These are phyloP conservation scores for Caradrina kadenii DNA, from an alignment of 2,888 invertebrate genomes.

Conservation along the genomic window DNA sequence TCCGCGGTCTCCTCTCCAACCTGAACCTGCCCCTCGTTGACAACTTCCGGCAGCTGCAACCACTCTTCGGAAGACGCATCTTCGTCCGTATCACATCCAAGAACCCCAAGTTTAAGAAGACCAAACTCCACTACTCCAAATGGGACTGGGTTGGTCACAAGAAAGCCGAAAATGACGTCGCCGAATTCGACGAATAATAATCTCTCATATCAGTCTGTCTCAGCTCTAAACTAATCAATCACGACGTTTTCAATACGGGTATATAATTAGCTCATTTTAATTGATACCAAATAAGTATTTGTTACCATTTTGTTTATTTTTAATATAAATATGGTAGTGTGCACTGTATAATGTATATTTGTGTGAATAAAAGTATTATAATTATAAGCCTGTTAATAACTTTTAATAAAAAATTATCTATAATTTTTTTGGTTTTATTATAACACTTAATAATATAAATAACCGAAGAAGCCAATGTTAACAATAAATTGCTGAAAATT, in stretches of 20 bases:
- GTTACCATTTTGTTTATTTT: conserved; percentile 60
- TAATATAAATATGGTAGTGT: conserved; percentile 73
- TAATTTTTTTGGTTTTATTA: conserved; percentile 38
- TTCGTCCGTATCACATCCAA: conserved; percentile 92
- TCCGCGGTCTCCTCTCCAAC: conserved; percentile 92
- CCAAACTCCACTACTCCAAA: conserved; percentile 91
- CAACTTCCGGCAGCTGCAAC: conserved; percentile 93
- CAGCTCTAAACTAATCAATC: conserved; percentile 56
- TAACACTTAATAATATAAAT: conserved; percentile 14
- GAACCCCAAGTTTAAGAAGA: conserved; percentile 90
- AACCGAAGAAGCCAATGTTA: conserved; percentile 50
- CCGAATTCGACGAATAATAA: conserved; percentile 84
- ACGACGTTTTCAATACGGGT: conserved; percentile 74
- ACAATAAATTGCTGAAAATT: conserved; percentile 44
- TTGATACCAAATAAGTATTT: conserved; percentile 74
- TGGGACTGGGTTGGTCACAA: conserved; percentile 92
- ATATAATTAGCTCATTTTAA: conserved; percentile 62
- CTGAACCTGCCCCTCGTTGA: conserved; percentile 92
- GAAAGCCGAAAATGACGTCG: conserved; percentile 86
- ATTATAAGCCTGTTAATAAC: conserved; percentile 75
- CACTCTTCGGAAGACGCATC: conserved; percentile 92
- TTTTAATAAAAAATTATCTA: conserved; percentile 66
- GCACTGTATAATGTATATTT: conserved; percentile 75
- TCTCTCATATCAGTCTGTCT: conserved; percentile 21
- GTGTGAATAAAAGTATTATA: conserved; percentile 74